Evolutionary conservation across 2,888 invertebrate species (phyloP), one percentile per base, ranked within the genome.

Genomic region (Drymonia ruficornis): DNA sequence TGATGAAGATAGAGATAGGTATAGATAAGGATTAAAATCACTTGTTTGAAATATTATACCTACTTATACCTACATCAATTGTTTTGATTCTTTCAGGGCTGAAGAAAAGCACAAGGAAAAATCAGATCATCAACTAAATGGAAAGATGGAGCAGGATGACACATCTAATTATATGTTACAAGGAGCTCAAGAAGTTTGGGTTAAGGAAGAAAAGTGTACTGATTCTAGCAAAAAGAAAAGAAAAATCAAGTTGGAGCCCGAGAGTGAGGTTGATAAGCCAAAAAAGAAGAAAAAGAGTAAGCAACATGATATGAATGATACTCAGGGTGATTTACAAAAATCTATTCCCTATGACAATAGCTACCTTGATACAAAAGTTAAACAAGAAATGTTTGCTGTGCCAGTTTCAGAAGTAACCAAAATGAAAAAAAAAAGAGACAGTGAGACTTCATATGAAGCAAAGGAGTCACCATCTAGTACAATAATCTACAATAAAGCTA

Each of bases 311-410:
- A 23, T 19, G 2, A 75, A 68, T 58, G 63, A 62, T 28, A 50
- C 59, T 13, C 38, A 59, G 12, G 49, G 55, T 36, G 54, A 55
- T 16, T 55, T 38, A 36, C 53, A 57, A 19, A 55, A 62, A 23
- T 52, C 53, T 34, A 42, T 59, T 12, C 54, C 56, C 16, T 56
- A 73, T 55, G 72, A 78, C 74, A 78, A 84, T 53, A 70, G 70
- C 38, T 81, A 72, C 60, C 64, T 85, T 13, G 66, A 84, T 52
- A 56, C 75, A 28, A 71, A 70, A 63, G 83, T 87, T 1, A 84
- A 87, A 53, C 69, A 80, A 65, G 56, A 76, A 50, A 53, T 53
- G 7, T 55, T 56, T 42, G 62, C 67, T 12, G 43, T 61, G n/a
- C 54, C 61, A 13, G 47, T 52, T 36, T 42, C 58, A 38, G 57